Conservation (phyloP, 2,113 vertebrate genomes). For the Pelvicachromis taeniatus region DNA sequence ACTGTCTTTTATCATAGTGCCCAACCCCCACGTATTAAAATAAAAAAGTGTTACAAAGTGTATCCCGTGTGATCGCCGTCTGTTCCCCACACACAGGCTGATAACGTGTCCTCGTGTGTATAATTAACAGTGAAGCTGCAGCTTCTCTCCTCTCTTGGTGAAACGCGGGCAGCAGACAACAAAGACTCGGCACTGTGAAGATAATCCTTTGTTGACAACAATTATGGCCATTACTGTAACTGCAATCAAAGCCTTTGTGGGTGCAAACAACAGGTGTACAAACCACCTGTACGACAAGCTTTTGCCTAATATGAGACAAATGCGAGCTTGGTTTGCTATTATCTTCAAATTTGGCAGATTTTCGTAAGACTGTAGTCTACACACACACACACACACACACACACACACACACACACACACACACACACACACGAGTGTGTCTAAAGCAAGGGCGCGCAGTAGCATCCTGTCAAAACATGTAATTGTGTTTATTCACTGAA, state of each 20-base stretch:
- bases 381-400: too few relatives aligned
- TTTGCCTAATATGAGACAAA: background rate
- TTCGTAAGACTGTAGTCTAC: background rate
- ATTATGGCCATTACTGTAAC: background rate
- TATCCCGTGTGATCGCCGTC: background rate
- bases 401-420: too few relatives aligned
- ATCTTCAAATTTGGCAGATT: background rate
- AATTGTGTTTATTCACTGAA: background rate
- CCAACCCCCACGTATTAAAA: background rate
- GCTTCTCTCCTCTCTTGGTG: background rate
- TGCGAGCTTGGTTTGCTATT: background rate
- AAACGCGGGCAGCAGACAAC: fast-evolving
- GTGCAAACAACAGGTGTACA: background rate
- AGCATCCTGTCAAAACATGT: background rate
- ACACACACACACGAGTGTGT: background rate
- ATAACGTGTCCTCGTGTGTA: background rate
- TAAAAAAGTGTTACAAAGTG: background rate
- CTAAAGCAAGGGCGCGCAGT: background rate
- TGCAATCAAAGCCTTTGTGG: background rate
- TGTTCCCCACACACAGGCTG: background rate
- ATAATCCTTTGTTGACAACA: background rate
- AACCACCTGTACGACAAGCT: background rate
- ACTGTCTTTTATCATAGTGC: background rate
- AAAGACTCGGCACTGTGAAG: background rate
- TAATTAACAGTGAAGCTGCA: background rate